Percentiles rank a stretch among this genome's conserved stretches.
Evolutionary conservation across 2,888 invertebrate species (phyloP).

Genomic region (Clepsis dumicolana): DNA sequence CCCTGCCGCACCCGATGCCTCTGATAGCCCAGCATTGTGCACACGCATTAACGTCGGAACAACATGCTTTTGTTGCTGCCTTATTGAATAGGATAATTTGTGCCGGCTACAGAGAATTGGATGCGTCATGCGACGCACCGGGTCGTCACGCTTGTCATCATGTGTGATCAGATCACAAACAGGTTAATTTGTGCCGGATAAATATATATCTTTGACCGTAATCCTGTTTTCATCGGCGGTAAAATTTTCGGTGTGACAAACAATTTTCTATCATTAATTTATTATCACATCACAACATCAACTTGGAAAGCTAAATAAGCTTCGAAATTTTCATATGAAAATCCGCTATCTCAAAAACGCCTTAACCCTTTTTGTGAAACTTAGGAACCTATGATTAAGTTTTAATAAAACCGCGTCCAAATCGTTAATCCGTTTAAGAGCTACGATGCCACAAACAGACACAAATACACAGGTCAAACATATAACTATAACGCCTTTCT

Average conservation of each 20-base stretch:
- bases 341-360: too few relatives aligned
- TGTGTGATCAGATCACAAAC: neutral
- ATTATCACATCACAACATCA: too few relatives aligned
- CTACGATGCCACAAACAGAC: too few relatives aligned
- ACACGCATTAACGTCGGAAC: conserved; percentile 27
- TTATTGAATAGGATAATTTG: conserved; percentile 31
- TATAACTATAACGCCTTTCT: too few relatives aligned
- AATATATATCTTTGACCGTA: neutral
- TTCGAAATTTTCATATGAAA: too few relatives aligned
- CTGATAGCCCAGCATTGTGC: conserved; percentile 42
- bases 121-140: conserved; percentile 31
- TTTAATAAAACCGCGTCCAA: too few relatives aligned
- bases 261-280: too few relatives aligned
- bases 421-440: too few relatives aligned
- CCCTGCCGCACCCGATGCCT: conserved; percentile 47
- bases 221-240: neutral
- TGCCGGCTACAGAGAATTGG: conserved; percentile 18
- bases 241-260: neutral
- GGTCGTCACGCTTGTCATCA: conserved; percentile 20
- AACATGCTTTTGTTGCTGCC: conserved; percentile 33
- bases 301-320: too few relatives aligned
- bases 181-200: neutral
- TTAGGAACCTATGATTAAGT: too few relatives aligned
- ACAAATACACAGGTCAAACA: too few relatives aligned
- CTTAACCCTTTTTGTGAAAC: too few relatives aligned